Conservation (phyloP, 2,113 vertebrate species). For the Cichladusa arquata region DNA sequence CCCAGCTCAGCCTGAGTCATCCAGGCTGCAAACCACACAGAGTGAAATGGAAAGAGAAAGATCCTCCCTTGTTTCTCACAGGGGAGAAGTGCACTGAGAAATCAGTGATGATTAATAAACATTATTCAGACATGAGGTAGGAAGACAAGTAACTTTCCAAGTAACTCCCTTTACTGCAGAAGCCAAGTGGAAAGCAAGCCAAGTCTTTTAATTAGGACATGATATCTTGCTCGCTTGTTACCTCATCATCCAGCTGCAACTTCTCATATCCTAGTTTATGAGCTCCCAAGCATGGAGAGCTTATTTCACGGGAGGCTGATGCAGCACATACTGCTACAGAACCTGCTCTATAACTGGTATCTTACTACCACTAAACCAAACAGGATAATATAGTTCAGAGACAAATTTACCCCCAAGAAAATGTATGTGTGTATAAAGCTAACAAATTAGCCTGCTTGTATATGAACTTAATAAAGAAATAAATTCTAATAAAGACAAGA, state of each 20-base stretch:
- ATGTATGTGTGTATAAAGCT: neutral
- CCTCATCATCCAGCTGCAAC: constrained; percentile 48
- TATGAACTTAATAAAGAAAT: neutral
- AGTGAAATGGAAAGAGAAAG: neutral
- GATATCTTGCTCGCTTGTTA: constrained; percentile 19
- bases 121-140: constrained; percentile 42
- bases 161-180: constrained; percentile 38
- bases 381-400: neutral
- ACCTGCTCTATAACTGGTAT: neutral
- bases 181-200: constrained; percentile 38
- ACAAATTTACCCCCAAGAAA: neutral
- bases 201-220: constrained; percentile 33
- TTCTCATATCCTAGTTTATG: neutral
- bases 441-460: neutral
- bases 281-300: neutral
- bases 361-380: neutral
- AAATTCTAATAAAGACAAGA: neutral
- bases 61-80: neutral
- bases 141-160: constrained; percentile 33
- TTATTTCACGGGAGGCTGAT: neutral
- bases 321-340: neutral
- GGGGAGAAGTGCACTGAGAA: neutral
- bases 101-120: constrained; percentile 32
- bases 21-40: neutral
- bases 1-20: neutral